phyloP scores from a whole-genome alignment of 2,888 invertebrate species.

The Gastracanthus pulcherrimus region DNA sequence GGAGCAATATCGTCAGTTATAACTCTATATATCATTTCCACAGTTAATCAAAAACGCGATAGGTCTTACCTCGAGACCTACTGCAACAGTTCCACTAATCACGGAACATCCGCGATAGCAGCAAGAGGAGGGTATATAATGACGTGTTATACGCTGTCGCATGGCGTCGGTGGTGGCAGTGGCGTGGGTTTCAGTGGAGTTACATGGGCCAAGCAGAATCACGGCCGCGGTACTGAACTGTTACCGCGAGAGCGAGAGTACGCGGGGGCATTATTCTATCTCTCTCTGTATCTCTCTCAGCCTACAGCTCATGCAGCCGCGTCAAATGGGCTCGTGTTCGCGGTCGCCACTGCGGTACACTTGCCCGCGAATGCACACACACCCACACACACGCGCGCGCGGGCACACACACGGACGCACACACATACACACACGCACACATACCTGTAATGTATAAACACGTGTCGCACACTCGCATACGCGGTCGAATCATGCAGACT shows the following conservation, averaged over 20 bases:
- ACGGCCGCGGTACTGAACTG: neutral
- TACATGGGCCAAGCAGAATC: neutral
- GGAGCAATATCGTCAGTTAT: too few relatives aligned
- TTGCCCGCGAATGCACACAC: neutral
- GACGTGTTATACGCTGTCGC: neutral
- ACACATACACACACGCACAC: neutral
- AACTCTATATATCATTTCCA: too few relatives aligned
- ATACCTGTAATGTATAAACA: too few relatives aligned
- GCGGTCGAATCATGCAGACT: neutral
- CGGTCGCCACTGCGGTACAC: slow-evolving; percentile 1
- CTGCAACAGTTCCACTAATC: neutral
- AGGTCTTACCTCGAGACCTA: neutral
- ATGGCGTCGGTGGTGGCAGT: neutral
- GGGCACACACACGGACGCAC: neutral
- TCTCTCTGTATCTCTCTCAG: neutral
- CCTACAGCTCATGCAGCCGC: neutral
- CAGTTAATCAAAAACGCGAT: neutral
- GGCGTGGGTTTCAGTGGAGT: neutral
- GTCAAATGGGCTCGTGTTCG: slow-evolving; percentile 16
- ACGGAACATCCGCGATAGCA: neutral
- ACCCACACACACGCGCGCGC: neutral
- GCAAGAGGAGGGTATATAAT: neutral
- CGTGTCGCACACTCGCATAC: neutral
- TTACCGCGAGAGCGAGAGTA: neutral
- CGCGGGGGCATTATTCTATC: neutral